phyloP scores from a whole-genome alignment of 2,888 invertebrate genomes.

The Drosophila formosana region DNA sequence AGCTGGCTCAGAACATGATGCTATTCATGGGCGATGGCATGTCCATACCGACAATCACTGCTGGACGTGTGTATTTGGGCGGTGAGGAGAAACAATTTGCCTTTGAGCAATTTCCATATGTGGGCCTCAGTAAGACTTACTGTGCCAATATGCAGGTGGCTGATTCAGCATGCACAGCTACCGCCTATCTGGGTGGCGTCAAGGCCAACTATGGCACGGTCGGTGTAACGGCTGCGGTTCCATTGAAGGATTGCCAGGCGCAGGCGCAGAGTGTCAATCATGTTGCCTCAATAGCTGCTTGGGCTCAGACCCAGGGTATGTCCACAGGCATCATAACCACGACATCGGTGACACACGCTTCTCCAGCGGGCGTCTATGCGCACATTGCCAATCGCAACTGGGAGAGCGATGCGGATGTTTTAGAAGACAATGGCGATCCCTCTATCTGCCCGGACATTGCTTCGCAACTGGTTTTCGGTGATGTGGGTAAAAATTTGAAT shows the following conservation, averaged over 20 bases:
- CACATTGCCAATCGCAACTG: constrained; percentile 90
- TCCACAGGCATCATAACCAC: constrained; percentile 91
- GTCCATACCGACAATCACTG: constrained; percentile 93
- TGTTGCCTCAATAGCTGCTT: constrained; percentile 89
- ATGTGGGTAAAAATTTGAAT: constrained; percentile 89
- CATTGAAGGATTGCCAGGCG: constrained; percentile 88
- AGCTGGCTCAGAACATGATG: constrained; percentile 87
- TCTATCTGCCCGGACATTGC: constrained; percentile 90
- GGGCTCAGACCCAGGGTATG: constrained; percentile 89
- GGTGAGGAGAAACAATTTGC: constrained; percentile 91
- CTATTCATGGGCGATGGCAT: constrained; percentile 94
- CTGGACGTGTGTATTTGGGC: constrained; percentile 91
- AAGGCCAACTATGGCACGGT: constrained; percentile 92
- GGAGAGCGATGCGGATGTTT: constrained; percentile 89
- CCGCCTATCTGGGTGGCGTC: constrained; percentile 92
- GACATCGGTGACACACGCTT: constrained; percentile 92
- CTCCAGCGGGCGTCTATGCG: constrained; percentile 91
- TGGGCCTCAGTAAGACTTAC: constrained; percentile 92
- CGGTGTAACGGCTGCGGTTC: constrained; percentile 90
- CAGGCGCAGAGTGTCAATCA: constrained; percentile 87
- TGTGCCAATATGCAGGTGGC: constrained; percentile 92
- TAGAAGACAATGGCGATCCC: constrained; percentile 85
- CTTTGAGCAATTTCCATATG: constrained; percentile 92
- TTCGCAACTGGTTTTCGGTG: constrained; percentile 88
- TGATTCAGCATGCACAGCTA: constrained; percentile 94